These are phyloP conservation scores for Mionectes olivaceus DNA, from an alignment of 2,797 vertebrate species.

Conservation along the genomic window DNA sequence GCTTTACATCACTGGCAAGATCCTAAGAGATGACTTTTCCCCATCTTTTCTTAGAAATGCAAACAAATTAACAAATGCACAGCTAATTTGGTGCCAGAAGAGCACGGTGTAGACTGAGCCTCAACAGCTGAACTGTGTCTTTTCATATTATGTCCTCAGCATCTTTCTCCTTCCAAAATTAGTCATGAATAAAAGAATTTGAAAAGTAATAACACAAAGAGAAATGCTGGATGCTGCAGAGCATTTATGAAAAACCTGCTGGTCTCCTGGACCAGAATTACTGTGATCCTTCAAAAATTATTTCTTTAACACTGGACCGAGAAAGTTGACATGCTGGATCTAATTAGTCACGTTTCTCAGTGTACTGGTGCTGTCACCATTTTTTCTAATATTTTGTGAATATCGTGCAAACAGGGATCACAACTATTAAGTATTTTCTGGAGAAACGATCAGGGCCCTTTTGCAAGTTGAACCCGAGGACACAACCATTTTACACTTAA, in stretches of 20 bases:
- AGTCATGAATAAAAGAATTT: background rate
- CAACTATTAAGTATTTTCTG: background rate
- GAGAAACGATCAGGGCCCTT: background rate
- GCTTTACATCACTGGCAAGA: background rate
- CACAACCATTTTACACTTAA: background rate
- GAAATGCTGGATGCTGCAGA: conserved; percentile 4
- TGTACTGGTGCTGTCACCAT: background rate
- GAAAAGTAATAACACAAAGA: conserved; percentile 8
- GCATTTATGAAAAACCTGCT: background rate
- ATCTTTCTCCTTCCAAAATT: conserved; percentile 3
- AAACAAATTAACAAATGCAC: conserved; percentile 50
- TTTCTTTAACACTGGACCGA: background rate
- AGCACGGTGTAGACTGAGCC: background rate
- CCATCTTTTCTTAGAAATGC: conserved; percentile 28
- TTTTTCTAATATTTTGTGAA: background rate
- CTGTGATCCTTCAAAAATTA: background rate
- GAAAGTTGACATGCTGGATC: background rate
- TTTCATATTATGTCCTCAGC: background rate
- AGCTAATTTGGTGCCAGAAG: conserved; percentile 6
- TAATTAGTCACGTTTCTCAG: background rate
- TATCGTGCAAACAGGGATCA: background rate
- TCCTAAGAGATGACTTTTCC: background rate
- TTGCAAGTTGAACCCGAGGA: background rate
- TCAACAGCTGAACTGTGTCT: conserved; percentile 27
- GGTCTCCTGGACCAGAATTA: background rate